Evolutionary conservation across 2,888 invertebrate genomes (phyloP), one percentile per base, ranked within the genome.

Genomic region (Temnothorax ravouxi): DNA sequence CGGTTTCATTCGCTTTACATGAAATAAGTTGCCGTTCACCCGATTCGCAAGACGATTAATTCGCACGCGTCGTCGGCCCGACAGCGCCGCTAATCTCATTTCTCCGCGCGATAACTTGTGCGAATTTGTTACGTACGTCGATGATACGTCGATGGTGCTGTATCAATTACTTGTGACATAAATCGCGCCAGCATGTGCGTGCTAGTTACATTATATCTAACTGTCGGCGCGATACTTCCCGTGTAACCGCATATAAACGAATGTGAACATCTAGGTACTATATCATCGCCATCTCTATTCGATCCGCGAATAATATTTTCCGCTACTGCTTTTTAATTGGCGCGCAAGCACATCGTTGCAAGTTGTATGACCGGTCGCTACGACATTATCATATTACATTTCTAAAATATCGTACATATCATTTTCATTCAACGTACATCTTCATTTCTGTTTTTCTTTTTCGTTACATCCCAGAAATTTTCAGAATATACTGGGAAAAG

Each of bases 91-190:
- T 79, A 71, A 59, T 59, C 71, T 79, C 25, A 71, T 50, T 71
- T 47, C 47, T 59, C 47, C 21, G 25, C 44, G 18, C 21, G 34
- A 71, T 69, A 21, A 59, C 50, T 59, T 9, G 25, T 6, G 38
- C 18, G 38, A 71, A 79, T 79, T 69, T 71, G 21, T 71, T 47
- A 59, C 38, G 29, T 47, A 69, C 59, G 59, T 47, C 47, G 21
- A 21, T 21, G 29, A 67, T n/a, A 47, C 18, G 25, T 79, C 56
- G 29, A 18, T n/a, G 79, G 34, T 34, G 44, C 18, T 79, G 34
- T 71, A 79, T 71, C 79, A 79, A 71, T 71, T 71, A 79, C 34
- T 59, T 18, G 47, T 71, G 47, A 38, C 59, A 71, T 59, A 71
- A 71, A 69, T 79, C 69, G 79, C 38, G 34, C 18, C 18, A 71